Evolutionary conservation across 2,888 invertebrate genomes (phyloP).

Genomic region (Noctua pronuba): DNA sequence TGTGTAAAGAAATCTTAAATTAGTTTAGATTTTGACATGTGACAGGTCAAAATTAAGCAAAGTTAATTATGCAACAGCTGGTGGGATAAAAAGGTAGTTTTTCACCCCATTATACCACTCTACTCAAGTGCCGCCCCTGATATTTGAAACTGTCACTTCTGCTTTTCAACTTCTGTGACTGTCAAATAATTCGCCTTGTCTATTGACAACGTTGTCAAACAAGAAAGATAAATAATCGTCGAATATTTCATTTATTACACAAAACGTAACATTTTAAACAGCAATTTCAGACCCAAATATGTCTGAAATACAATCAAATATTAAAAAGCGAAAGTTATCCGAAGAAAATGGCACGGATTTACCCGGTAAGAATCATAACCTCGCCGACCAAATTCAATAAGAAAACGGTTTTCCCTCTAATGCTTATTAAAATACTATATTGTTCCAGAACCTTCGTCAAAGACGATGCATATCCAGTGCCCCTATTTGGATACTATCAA

Average conservation of each 20-base stretch:
- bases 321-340: conserved; percentile 79
- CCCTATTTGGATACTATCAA: conserved; percentile 99
- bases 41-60: too few species aligned
- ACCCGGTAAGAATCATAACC: conserved; percentile 74
- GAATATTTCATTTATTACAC: not conserved
- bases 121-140: too few species aligned
- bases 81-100: too few species aligned
- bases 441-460: conserved; percentile 77
- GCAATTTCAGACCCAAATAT: conserved; percentile 60
- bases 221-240: conserved; percentile 1
- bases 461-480: conserved; percentile 92
- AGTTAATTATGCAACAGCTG: too few species aligned
- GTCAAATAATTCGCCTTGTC: conserved; percentile 9
- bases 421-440: not conserved
- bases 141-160: too few species aligned
- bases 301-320: conserved; percentile 68
- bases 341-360: conserved; percentile 76
- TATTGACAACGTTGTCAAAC: conserved; percentile 41
- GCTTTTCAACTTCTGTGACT: not conserved
- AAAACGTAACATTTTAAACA: not conserved
- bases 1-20: too few species aligned
- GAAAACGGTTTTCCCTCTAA: not conserved
- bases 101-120: too few species aligned
- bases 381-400: conserved; percentile 30
- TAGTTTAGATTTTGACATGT: too few species aligned